Conservation (phyloP, 2,797 vertebrate genomes). For the Clarias pachynema region DNA sequence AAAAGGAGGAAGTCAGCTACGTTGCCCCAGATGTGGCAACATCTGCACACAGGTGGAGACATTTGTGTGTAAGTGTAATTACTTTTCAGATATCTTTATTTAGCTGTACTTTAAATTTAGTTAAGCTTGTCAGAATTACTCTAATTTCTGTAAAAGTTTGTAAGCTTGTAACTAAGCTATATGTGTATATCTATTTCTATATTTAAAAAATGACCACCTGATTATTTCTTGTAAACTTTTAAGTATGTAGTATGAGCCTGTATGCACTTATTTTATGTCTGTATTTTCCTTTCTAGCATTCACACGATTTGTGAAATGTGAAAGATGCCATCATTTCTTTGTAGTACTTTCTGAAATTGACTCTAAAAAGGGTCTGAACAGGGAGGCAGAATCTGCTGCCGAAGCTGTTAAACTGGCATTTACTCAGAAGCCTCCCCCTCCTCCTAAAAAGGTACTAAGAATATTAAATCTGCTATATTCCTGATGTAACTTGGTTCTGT, state of each 20-base stretch:
- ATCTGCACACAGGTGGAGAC: constrained; percentile 87
- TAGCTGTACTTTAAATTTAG: not conserved
- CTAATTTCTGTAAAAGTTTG: not conserved
- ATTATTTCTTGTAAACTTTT: not conserved
- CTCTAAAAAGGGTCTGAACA: constrained; percentile 85
- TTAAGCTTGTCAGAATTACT: not conserved
- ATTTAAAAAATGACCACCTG: not conserved
- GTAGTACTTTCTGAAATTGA: constrained; percentile 87
- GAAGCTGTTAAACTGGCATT: constrained; percentile 87
- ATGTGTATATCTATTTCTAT: not conserved
- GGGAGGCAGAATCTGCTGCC: constrained; percentile 84
- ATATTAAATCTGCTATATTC: not conserved
- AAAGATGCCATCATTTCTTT: constrained; percentile 90
- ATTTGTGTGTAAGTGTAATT: constrained; percentile 83
- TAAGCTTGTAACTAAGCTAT: not conserved
- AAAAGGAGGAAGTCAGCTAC: constrained; percentile 85
- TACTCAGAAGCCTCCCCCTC: constrained; percentile 86
- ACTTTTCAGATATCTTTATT: constrained; percentile 35
- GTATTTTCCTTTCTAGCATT: constrained; percentile 68
- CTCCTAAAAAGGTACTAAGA: constrained; percentile 82
- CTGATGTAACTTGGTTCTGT: not conserved
- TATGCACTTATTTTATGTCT: not conserved
- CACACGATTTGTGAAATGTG: constrained; percentile 89
- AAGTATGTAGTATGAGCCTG: too few relatives aligned
- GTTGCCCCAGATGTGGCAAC: constrained; percentile 87